A percentile compares a stretch with the other conserved stretches of the same genome.
Evolutionary conservation across 2,888 invertebrate species (phyloP).

Genomic region (Polyploca ridens): DNA sequence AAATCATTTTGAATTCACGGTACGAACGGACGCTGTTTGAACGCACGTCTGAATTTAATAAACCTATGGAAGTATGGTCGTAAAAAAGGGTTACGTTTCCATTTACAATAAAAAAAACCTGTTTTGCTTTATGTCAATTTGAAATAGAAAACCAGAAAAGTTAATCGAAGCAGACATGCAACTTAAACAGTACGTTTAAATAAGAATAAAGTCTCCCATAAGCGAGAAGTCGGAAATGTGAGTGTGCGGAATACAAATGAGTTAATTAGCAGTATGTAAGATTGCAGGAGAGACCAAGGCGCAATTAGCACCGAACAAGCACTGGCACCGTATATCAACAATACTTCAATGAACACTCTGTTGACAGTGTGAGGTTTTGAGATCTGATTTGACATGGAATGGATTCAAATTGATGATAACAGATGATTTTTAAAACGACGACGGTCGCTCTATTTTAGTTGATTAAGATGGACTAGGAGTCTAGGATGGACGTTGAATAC

Average conservation of each 20-base stretch:
- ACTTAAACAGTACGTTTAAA: neutral
- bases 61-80: neutral
- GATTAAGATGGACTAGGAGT: no score
- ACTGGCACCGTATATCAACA: neutral
- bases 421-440: no score
- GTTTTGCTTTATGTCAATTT: neutral
- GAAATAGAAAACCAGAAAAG: neutral
- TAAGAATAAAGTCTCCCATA: slow-evolving; percentile 11
- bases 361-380: neutral
- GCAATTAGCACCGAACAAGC: neutral
- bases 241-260: slow-evolving; percentile 17
- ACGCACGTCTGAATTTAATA: slow-evolving; percentile 1
- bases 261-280: neutral
- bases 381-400: neutral
- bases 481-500: no score
- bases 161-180: neutral
- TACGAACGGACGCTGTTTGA: neutral
- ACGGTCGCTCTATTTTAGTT: no score
- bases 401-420: neutral
- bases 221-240: slow-evolving; percentile 20
- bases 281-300: neutral
- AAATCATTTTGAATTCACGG: slow-evolving; percentile 24
- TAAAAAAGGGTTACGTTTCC: neutral
- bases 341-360: neutral
- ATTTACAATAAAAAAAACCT: neutral